Evolutionary conservation across 2,797 vertebrate species (phyloP), one percentile per base, ranked within the genome.

Genomic region (Coregonus suidteri): DNA sequence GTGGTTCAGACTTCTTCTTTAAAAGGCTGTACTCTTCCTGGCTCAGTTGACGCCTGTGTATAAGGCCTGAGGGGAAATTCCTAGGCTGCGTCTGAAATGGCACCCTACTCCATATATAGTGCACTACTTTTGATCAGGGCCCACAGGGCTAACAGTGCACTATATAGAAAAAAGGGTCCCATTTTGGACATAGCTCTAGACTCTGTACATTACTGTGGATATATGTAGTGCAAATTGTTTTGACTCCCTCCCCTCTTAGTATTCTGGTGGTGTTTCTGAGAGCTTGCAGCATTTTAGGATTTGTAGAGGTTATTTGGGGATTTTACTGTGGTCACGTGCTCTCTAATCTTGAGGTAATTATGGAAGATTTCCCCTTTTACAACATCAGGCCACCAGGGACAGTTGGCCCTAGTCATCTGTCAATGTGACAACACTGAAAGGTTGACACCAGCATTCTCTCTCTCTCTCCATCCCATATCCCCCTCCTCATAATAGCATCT

Each of bases 311-410:
- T 86, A 82, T 84, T 25, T 74, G 73, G 85, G 86, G 88, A 85
- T 86, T 82, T 81, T 75, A 75, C 11, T 30, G 83, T 80, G 66
- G 81, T 86, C 80, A 80, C 84, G 74, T 70, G 68, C n/a, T 70
- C 35, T 70, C 35, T 70, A 47, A 41, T 73, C 79, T 71, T 73
- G 79, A 86, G 79, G 87, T 86, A 91, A 90, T 91, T 85, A 88
- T 83, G 83, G 82, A 80, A 83, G 73, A 88, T 90, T 88, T 89
- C 83, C 80, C 79, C 73, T 82, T 88, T 82, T 73, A 35, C 90
- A 85, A 82, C 88, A 83, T 75, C 75, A 82, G 67, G 31, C 74
- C 20, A 53, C 9, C 41, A 77, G 82, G 82, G 84, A 76, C 84
- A 82, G 80, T 77, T 30, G 25, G 20, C 20, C 59, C 9, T 30